These are phyloP conservation scores for Scaptomyza caliginosa DNA, from an alignment of 2,888 invertebrate species.

Conservation along the genomic window DNA sequence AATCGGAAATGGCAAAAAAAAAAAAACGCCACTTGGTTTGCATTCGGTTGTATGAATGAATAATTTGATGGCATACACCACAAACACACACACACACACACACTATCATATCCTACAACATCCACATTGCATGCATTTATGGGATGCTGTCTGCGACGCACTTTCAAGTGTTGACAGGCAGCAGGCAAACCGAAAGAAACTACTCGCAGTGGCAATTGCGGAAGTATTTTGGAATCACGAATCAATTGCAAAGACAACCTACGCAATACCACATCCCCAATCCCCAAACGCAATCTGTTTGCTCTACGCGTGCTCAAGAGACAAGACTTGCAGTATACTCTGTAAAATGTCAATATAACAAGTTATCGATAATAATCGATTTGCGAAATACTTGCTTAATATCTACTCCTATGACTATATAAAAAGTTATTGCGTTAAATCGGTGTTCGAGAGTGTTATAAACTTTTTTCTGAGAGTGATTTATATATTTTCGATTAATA, in stretches of 20 bases:
- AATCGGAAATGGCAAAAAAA: conserved; percentile 61
- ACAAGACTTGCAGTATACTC: conserved; percentile 3
- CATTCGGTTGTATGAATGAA: background rate
- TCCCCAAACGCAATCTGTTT: background rate
- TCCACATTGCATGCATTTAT: conserved; percentile 9
- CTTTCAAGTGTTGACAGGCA: conserved; percentile 52
- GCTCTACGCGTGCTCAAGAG: background rate
- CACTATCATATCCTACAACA: conserved; percentile 1
- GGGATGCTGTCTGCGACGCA: conserved; percentile 24
- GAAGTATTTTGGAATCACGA: conserved; percentile 47
- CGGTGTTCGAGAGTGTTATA: too few species aligned
- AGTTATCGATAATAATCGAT: too few species aligned
- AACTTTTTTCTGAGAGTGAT: too few species aligned
- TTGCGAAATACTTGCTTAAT: background rate
- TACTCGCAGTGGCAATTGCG: conserved; percentile 31
- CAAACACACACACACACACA: background rate
- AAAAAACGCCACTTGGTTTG: conserved; percentile 44
- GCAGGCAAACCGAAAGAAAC: conserved; percentile 1
- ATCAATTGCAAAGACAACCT: conserved; percentile 36
- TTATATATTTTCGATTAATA: too few species aligned
- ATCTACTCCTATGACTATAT: too few species aligned
- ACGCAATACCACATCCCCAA: conserved; percentile 1
- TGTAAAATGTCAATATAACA: background rate
- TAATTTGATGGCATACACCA: conserved; percentile 4
- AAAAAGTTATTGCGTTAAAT: background rate